Evolutionary conservation across 2,113 vertebrate genomes (phyloP), one percentile per base, ranked within the genome.

Genomic region (Melospiza melodia): DNA sequence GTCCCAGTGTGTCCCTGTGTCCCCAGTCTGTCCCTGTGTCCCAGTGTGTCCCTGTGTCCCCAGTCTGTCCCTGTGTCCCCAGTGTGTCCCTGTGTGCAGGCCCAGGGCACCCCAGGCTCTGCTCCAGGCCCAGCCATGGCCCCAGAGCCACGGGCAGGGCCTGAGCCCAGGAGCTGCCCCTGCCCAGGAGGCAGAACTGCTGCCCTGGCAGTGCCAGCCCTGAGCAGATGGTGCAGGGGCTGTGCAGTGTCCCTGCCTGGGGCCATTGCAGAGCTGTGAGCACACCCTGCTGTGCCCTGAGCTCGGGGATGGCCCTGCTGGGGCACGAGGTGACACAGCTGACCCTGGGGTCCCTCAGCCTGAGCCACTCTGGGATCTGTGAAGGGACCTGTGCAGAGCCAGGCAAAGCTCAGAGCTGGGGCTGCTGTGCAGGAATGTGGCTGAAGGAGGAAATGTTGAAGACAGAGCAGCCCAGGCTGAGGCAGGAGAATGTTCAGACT

Each of bases 311-410:
- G 72, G 51, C 59, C 82, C 59, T 48, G 69, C 82, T 62, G 44
- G 63, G 9, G 48, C 74, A 78, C 31, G 74, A 71, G 39, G 48
- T 46, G 84, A 11, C 24, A 48, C 41, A 6, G 49, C 1, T 4
- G 49, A 31, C 37, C 44, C 49, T 48, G n/a, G 1, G 67, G 16
- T 2, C 30, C 58, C 19, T 15, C 74, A 73, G 12, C 37, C 44
- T 44, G 1, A 33, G 1, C 41, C 48, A 49, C 0, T 0, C 35
- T 37, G 59, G 14, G 3, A 4, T 43, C 43, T 14, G 61, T 14
- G 61, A 24, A 61, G 39, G 39, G 25, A 22, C 21, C 37, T 17
- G 23, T 51, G 51, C 63, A 27, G 27, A 81, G 48, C 14, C n/a
- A 39, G 80, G 46, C 5, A 23, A 31, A 72, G 80, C 19, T 61